phyloP scores from a whole-genome alignment of 2,113 vertebrate genomes.

The Clarias macrocephalus region DNA sequence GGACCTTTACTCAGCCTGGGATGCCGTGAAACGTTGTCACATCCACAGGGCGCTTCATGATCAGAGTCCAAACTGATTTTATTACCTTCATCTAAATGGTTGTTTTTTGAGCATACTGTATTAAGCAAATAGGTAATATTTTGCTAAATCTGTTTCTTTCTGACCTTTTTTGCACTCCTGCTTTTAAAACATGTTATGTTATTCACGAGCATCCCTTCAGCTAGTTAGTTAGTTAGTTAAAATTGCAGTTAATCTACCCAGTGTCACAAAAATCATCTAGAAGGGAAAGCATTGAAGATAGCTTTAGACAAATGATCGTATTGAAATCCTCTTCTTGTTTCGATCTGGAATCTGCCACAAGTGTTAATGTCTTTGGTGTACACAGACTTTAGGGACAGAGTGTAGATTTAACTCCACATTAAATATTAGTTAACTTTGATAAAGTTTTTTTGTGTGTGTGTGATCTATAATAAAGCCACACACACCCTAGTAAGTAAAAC shows the following conservation, averaged over 20 bases:
- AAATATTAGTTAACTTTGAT: neutral
- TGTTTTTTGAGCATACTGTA: neutral
- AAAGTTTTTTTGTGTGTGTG: too few relatives aligned
- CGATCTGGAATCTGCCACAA: too few relatives aligned
- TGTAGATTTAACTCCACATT: neutral
- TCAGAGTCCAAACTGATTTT: neutral
- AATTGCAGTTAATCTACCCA: neutral
- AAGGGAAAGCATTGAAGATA: too few relatives aligned
- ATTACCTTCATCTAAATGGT: neutral
- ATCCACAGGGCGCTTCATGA: too few relatives aligned
- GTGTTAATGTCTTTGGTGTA: too few relatives aligned
- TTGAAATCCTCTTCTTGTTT: too few relatives aligned
- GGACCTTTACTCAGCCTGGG: neutral
- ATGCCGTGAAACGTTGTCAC: neutral
- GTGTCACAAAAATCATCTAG: too few relatives aligned
- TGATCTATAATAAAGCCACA: neutral
- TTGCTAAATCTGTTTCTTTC: neutral
- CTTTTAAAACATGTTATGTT: neutral
- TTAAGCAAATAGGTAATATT: neutral
- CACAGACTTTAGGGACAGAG: too few relatives aligned
- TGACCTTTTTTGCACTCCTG: neutral
- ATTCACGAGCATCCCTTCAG: neutral
- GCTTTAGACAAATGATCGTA: too few relatives aligned
- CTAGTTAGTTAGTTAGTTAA: neutral
- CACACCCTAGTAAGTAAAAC: neutral